phyloP scores from a whole-genome alignment of 2,113 vertebrate species.

The Nothobranchius furzeri region DNA sequence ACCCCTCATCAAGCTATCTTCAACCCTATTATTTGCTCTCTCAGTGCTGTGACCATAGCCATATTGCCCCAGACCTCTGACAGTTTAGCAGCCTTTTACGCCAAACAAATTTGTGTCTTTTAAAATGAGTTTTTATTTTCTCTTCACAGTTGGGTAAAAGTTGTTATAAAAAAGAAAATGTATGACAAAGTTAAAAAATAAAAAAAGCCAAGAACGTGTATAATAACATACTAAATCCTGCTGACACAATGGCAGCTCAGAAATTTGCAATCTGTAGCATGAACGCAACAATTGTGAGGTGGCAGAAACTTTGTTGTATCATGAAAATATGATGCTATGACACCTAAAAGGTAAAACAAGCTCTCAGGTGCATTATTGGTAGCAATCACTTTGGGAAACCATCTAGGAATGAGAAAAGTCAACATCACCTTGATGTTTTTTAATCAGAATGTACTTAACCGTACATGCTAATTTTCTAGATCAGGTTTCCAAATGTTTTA shows the following conservation, averaged over 20 bases:
- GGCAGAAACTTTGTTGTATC: conserved; percentile 34
- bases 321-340: not conserved
- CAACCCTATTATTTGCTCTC: conserved; percentile 40
- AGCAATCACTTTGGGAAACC: not conserved
- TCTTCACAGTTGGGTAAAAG: too few relatives aligned
- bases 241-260: conserved; percentile 49
- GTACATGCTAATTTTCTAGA: not conserved
- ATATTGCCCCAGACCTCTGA: not conserved
- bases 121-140: not conserved
- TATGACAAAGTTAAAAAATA: not conserved
- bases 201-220: conserved; percentile 54
- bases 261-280: conserved; percentile 42
- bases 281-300: conserved; percentile 29
- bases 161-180: too few relatives aligned
- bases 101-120: conserved; percentile 3
- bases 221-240: conserved; percentile 54
- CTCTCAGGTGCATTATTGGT: not conserved
- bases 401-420: not conserved
- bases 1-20: conserved; percentile 30
- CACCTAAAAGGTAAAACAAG: conserved; percentile 5
- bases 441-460: not conserved
- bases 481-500: not conserved
- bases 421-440: not conserved
- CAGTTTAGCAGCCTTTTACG: conserved; percentile 14
- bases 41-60: conserved; percentile 24